Evolutionary conservation across 2,888 invertebrate genomes (phyloP), one percentile per base, ranked within the genome.

Genomic region (Chymomyza caudatula): DNA sequence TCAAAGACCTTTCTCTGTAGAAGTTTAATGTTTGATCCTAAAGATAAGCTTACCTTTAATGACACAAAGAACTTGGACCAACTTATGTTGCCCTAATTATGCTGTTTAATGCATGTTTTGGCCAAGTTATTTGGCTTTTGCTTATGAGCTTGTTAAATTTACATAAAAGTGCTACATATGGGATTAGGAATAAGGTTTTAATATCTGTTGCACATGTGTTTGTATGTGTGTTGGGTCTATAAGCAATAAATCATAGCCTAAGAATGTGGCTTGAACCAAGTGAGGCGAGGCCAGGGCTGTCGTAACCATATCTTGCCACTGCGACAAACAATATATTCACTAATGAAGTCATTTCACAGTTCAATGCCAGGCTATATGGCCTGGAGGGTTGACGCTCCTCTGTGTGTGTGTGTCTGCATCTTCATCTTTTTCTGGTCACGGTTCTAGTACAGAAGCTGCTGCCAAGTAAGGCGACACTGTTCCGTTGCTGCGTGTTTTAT

Each of bases 331-430:
- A 86, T 86, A 86, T 84, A 81, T 85, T 71, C 77, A 72, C 86
- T 86, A 82, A 86, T 82, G 82, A 82, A 82, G 86, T 86, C 86
- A 86, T 82, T 82, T 82, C 85, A 75, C 85, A 86, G 85, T 78
- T 86, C 82, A 73, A 85, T 84, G 84, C 71, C 64, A 69, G 59
- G 22, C 44, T 59, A 60, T 67, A 58, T 55, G 51, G 25, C 66
- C 52, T 37, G 29, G 51, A 37, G 17, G 19, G 20, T 60, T 47
- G 22, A 25, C 66, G 61, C 49, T 60, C 52, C 37, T 29, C 44
- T 44, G 56, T 43, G 52, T 6, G 66, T 65, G 64, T 66, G 63
- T 76, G 69, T 76, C 65, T 78, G 70, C 84, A 66, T 77, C 83
- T 76, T 82, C 67, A 79, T 82, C 79, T 78, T 37, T 78, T 68